These are phyloP conservation scores for Orgyia antiqua DNA, from an alignment of 2,888 invertebrate genomes.

Conservation along the genomic window DNA sequence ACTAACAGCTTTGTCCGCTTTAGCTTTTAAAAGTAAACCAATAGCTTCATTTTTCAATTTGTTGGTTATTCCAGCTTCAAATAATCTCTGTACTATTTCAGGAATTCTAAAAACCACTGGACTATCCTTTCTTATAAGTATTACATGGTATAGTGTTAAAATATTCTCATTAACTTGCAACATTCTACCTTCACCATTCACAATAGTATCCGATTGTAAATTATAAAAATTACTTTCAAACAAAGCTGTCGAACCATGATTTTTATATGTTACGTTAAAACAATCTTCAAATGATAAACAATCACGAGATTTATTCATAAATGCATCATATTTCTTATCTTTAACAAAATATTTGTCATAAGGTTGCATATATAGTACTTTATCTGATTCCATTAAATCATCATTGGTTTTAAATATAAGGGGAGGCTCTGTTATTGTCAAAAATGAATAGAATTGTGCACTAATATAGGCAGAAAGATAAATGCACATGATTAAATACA, in stretches of 20 bases:
- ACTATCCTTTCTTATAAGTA: conserved; percentile 44
- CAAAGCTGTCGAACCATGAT: conserved; percentile 45
- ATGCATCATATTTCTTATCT: conserved; percentile 38
- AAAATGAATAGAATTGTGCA: conserved; percentile 50
- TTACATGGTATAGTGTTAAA: conserved; percentile 51
- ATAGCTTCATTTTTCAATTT: conserved; percentile 45
- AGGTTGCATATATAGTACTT: conserved; percentile 31
- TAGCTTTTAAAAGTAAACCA: conserved; percentile 41
- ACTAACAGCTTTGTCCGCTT: conserved; percentile 34
- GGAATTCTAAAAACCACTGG: conserved; percentile 32
- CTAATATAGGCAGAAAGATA: conserved; percentile 48
- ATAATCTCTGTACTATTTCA: conserved; percentile 33
- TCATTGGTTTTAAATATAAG: conserved; percentile 37
- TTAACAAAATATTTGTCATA: conserved; percentile 39
- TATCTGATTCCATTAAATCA: conserved; percentile 43
- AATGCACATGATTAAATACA: conserved; percentile 45
- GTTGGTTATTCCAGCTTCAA: conserved; percentile 53
- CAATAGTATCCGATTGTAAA: conserved; percentile 42
- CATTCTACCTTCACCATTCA: conserved; percentile 48
- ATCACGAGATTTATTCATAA: conserved; percentile 36
- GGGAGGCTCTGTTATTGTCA: conserved; percentile 51
- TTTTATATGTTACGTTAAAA: conserved; percentile 21
- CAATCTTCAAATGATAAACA: conserved; percentile 44
- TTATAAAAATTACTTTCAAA: conserved; percentile 37
- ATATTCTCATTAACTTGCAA: conserved; percentile 40